Evolutionary conservation across 2,888 invertebrate genomes (phyloP).

Genomic region (Cephonodes hylas): DNA sequence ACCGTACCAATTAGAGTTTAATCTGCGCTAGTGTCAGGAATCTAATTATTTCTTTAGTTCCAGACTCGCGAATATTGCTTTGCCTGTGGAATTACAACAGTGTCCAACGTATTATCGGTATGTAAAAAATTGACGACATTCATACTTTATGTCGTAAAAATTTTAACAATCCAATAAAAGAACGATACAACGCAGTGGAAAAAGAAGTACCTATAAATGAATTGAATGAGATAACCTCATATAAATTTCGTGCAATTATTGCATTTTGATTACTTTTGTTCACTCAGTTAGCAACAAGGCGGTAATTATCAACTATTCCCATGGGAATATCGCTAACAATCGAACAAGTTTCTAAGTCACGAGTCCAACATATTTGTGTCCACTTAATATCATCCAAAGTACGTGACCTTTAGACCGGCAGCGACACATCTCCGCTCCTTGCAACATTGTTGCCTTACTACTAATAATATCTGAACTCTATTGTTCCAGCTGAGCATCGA

Average conservation of each 20-base stretch:
- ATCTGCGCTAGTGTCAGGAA: neutral
- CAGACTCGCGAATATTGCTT: too few relatives aligned
- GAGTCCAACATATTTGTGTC: conserved; percentile 63
- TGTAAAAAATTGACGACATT: too few relatives aligned
- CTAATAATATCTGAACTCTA: neutral
- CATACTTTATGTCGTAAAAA: too few relatives aligned
- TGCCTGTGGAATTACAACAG: too few relatives aligned
- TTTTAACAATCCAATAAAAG: too few relatives aligned
- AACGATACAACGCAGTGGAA: too few relatives aligned
- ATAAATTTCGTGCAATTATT: too few relatives aligned
- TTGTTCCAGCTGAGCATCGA: neutral
- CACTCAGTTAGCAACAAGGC: too few relatives aligned
- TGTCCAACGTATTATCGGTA: too few relatives aligned
- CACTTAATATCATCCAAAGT: conserved; percentile 63
- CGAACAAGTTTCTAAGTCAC: conserved; percentile 48
- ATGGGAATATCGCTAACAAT: neutral
- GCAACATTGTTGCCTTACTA: conserved; percentile 2
- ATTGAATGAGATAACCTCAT: too few relatives aligned
- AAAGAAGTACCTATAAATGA: too few relatives aligned
- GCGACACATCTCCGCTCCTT: conserved; percentile 12
- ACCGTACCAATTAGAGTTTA: neutral
- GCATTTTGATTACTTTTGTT: too few relatives aligned
- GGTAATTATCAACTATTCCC: neutral
- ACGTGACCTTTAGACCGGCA: conserved; percentile 57
- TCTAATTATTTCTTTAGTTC: neutral